Evolutionary conservation across 2,888 invertebrate species (phyloP).

Genomic region (Bombylius discolor): DNA sequence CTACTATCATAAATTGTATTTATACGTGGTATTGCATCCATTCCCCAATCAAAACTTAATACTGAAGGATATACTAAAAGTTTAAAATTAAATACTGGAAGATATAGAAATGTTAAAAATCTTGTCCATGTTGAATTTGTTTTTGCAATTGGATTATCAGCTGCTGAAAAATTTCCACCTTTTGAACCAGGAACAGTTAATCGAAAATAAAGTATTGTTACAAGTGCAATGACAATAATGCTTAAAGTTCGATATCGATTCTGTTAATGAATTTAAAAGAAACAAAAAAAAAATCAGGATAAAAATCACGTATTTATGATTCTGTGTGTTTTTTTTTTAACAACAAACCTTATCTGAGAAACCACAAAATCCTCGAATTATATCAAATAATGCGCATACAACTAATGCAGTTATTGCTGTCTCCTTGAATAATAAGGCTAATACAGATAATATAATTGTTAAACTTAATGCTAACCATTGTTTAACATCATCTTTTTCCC

Average conservation of each 20-base stretch:
- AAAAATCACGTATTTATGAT: too few relatives aligned
- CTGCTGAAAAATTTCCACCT: slow-evolving; percentile 73
- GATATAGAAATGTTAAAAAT: slow-evolving; percentile 77
- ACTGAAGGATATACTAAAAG: slow-evolving; percentile 75
- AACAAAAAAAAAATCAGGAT: too few relatives aligned
- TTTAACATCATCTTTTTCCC: slow-evolving; percentile 39
- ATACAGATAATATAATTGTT: slow-evolving; percentile 52
- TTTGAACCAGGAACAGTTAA: slow-evolving; percentile 58
- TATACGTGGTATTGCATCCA: slow-evolving; percentile 88
- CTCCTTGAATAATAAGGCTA: slow-evolving; percentile 88
- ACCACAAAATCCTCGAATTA: slow-evolving; percentile 43
- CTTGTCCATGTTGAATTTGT: slow-evolving; percentile 68
- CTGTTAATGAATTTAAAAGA: slow-evolving; percentile 35
- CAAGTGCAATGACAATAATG: slow-evolving; percentile 52
- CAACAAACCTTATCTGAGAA: slow-evolving; percentile 40
- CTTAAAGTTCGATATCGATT: slow-evolving; percentile 57
- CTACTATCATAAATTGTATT: slow-evolving; percentile 63
- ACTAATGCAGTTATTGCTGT: slow-evolving; percentile 86
- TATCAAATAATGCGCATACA: slow-evolving; percentile 80
- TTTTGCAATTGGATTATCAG: slow-evolving; percentile 93
- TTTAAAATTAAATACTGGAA: slow-evolving; percentile 82
- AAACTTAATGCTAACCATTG: slow-evolving; percentile 48
- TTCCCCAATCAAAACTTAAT: slow-evolving; percentile 97
- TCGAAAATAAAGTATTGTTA: slow-evolving; percentile 59
- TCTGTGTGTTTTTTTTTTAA: not conserved